Percentiles rank a stretch among this genome's conserved stretches.
Evolutionary conservation across 2,888 invertebrate genomes (phyloP).

Genomic region (Agrochola lota): DNA sequence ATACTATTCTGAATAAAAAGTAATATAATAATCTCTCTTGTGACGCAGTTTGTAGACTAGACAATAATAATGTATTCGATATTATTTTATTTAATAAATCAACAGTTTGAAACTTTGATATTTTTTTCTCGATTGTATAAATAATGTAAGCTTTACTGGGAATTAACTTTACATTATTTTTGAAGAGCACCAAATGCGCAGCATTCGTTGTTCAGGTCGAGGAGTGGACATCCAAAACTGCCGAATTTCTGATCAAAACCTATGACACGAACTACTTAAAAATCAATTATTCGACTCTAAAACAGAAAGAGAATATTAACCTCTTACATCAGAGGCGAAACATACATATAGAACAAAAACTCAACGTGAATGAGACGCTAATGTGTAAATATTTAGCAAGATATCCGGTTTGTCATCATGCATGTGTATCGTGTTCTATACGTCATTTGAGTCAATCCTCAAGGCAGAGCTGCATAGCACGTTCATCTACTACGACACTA

Average conservation of each 20-base stretch:
- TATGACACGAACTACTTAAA: neutral
- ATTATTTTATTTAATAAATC: slow-evolving; percentile 2
- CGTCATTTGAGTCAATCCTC: slow-evolving; percentile 49
- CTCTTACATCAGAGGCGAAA: slow-evolving; percentile 33
- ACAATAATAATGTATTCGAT: neutral
- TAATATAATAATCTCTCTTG: neutral
- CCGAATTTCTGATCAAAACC: slow-evolving; percentile 2
- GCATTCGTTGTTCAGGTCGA: neutral
- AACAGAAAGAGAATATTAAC: slow-evolving; percentile 31
- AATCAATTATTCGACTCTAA: slow-evolving; percentile 10
- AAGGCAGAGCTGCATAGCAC: slow-evolving; percentile 15
- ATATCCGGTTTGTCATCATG: slow-evolving; percentile 61
- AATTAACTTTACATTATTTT: neutral
- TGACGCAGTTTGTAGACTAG: slow-evolving; percentile 12
- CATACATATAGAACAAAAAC: slow-evolving; percentile 41
- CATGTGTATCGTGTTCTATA: slow-evolving; percentile 55
- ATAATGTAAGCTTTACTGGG: neutral
- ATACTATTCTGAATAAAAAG: slow-evolving; percentile 20
- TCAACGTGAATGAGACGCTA: slow-evolving; percentile 33
- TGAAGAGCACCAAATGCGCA: neutral
- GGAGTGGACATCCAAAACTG: neutral
- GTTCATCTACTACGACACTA: slow-evolving; percentile 17
- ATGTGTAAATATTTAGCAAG: slow-evolving; percentile 58
- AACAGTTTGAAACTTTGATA: neutral
- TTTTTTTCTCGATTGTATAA: neutral